These are phyloP conservation scores for Tenthredo scrophulariae DNA, from an alignment of 2,888 invertebrate genomes.

Conservation along the genomic window DNA sequence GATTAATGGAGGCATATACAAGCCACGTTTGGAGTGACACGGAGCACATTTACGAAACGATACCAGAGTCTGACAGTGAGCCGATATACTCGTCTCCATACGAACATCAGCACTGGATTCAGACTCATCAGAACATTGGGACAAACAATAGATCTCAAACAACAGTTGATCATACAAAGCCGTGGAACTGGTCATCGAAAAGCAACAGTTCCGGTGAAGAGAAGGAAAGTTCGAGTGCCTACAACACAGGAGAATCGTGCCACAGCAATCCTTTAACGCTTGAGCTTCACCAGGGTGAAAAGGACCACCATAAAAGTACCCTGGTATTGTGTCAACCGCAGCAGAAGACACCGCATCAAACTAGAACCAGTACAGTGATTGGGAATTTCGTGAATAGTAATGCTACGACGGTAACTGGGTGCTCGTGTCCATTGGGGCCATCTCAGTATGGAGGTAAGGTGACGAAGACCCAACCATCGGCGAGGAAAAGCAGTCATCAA, in stretches of 20 bases:
- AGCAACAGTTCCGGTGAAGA: constrained; percentile 80
- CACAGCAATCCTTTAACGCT: constrained; percentile 83
- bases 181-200: constrained; percentile 73
- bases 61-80: constrained; percentile 83
- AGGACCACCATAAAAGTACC: constrained; percentile 76
- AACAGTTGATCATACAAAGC: constrained; percentile 61
- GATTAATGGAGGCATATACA: constrained; percentile 71
- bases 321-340: constrained; percentile 70
- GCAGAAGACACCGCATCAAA: constrained; percentile 55
- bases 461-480: constrained; percentile 31
- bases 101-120: constrained; percentile 75
- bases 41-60: constrained; percentile 85
- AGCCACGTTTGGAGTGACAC: constrained; percentile 78
- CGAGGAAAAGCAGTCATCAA: constrained; percentile 51
- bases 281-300: constrained; percentile 78
- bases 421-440: constrained; percentile 65
- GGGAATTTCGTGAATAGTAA: constrained; percentile 48
- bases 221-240: constrained; percentile 85
- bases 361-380: neutral
- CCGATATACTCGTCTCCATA: constrained; percentile 84
- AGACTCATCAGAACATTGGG: constrained; percentile 51
- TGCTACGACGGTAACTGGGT: constrained; percentile 59
- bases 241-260: constrained; percentile 89
- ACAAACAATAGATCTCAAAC: constrained; percentile 54
- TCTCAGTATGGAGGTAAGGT: constrained; percentile 52